Base-by-base conservation (phyloP, 2,888 invertebrate genomes). In the Cataglyphis altisquamis region DNA sequence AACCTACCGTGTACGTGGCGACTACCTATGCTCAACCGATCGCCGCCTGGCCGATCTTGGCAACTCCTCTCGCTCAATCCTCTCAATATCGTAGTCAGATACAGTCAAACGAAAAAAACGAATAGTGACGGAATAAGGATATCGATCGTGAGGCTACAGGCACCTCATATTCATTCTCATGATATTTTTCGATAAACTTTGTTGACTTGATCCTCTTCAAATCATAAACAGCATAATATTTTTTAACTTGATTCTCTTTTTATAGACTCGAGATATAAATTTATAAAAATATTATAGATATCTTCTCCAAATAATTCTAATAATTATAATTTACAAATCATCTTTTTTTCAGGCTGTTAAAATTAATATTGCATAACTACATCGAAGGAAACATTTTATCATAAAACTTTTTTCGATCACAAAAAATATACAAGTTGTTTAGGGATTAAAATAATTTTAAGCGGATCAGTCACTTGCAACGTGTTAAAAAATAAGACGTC, bases 21-120 rank as follows among this genome's bases (percentile, higher is more conserved):
- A 2, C 39, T 83, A n/a, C 72, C n/a, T 64, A 60, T 21, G 45
- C 21, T 0, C 83, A 52, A 21, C 55, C 82, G 21, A 0, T 81
- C n/a, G 9, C 70, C 8, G 0, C 68, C 1, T 32, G 68, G 15
- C 83, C 84, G 3, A 4, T 86, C 10, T 66, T 75, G 0, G 9
- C 81, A 4, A 5, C 77, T 18, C 83, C 85, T 8, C n/a, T 78
- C 18, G 83, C 86, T 10, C 62, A 62, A 0, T 83, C 81, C 2
- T 83, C 81, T 18, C 81, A 85, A 3, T 73, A 83, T 77, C 83
- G 83, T 39, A 45, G 77, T 41, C 80, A 86, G 29, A 67, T 86
- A 36, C 85, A 83, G 15, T 83, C 72, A 12, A 81, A 45, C 15
- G 60, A 74, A 12, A 41, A 68, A 15, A 21, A 64, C 48, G 68